Evolutionary conservation across 2,888 invertebrate species (phyloP).

Genomic region (Volucella inflata): DNA sequence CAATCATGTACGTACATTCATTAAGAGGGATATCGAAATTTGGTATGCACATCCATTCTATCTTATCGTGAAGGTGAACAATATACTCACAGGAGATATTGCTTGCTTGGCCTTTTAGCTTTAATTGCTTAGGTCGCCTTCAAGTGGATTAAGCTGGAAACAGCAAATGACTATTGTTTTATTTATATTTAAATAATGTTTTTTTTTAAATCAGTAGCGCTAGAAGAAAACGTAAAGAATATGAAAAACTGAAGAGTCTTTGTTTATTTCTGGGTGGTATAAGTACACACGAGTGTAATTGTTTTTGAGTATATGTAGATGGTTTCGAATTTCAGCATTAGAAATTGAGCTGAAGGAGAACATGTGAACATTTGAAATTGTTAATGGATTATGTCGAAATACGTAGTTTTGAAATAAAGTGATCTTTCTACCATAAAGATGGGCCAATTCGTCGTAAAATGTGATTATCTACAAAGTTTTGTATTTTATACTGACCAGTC

Average conservation of each 20-base stretch:
- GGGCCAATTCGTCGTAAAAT: too few species aligned
- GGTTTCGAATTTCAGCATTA: constrained; percentile 14
- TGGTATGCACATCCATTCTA: not conserved
- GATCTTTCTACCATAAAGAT: too few species aligned
- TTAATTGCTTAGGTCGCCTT: constrained; percentile 41
- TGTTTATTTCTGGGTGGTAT: not conserved
- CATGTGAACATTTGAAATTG: not conserved
- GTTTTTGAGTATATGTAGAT: constrained; percentile 2
- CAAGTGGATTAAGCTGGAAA: constrained; percentile 19
- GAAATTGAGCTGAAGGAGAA: constrained; percentile 28
- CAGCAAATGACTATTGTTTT: constrained; percentile 11
- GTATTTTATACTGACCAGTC: too few species aligned
- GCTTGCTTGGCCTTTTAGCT: constrained; percentile 13
- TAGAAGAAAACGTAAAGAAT: constrained; percentile 1
- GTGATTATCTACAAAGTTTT: too few species aligned
- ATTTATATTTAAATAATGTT: constrained; percentile 1
- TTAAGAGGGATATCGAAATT: constrained; percentile 4
- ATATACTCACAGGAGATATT: not conserved
- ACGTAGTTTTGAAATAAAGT: too few species aligned
- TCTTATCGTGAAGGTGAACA: constrained; percentile 15
- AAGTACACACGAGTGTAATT: constrained; percentile 9
- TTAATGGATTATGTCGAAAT: not conserved
- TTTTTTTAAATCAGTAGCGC: not conserved
- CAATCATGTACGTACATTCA: constrained; percentile 51
- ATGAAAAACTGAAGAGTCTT: not conserved